These are phyloP conservation scores for Hypercompe scribonia DNA, from an alignment of 2,888 invertebrate genomes.

Conservation along the genomic window DNA sequence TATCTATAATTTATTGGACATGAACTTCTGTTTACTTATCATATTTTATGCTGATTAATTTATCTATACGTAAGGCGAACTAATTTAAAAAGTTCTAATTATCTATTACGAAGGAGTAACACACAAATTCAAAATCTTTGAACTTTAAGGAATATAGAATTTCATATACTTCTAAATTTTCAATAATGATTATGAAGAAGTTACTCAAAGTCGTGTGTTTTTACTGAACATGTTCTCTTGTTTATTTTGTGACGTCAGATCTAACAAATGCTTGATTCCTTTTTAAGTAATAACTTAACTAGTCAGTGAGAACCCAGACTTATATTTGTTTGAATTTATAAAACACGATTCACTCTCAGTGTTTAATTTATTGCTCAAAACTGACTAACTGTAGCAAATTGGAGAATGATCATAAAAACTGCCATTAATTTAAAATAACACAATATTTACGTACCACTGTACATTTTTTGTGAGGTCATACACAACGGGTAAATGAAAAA, in stretches of 20 bases:
- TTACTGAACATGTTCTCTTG: no score
- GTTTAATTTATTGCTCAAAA: conserved; percentile 8
- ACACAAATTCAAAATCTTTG: no score
- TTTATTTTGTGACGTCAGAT: no score
- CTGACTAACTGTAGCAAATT: conserved; percentile 11
- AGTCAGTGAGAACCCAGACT: background rate
- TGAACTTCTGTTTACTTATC: background rate
- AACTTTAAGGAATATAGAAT: no score
- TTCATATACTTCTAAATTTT: no score
- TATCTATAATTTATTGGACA: background rate
- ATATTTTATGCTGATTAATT: no score
- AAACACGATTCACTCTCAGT: background rate
- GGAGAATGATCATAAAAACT: conserved; percentile 13
- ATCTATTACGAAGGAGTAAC: no score
- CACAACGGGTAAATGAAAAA: background rate
- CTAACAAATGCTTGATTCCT: background rate
- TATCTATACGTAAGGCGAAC: no score
- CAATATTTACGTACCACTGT: conserved; percentile 5
- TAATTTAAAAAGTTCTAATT: no score
- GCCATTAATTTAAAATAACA: conserved; percentile 3
- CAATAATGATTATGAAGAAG: no score
- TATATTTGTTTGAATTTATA: background rate
- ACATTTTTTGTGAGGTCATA: background rate
- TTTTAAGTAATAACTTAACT: background rate
- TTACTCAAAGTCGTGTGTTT: no score